Conservation (phyloP, 1,140 invertebrate genomes). For the Drosophila ogumai region DNA sequence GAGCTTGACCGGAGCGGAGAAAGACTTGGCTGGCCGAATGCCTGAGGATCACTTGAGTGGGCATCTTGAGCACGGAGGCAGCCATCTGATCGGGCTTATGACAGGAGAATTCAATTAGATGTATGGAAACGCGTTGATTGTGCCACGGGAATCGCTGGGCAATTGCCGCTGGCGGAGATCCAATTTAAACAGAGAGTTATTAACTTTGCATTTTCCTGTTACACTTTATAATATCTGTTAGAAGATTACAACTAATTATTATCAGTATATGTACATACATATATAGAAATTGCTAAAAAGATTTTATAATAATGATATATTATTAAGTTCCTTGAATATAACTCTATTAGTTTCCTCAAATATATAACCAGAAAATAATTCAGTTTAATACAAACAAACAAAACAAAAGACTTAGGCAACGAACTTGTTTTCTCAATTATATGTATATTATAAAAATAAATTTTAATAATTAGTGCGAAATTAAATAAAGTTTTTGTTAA, state of each 20-base stretch:
- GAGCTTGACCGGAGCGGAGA: conserved; percentile 19
- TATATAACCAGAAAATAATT: no score
- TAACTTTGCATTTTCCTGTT: not conserved
- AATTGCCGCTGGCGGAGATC: conserved; percentile 9
- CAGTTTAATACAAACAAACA: not conserved
- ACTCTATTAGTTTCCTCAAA: not conserved
- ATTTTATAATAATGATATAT: not conserved
- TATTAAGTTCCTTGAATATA: not conserved
- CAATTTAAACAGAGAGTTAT: conserved; percentile 21
- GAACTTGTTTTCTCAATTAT: conserved; percentile 3
- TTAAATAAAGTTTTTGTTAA: not conserved
- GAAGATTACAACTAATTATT: not conserved
- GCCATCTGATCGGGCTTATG: conserved; percentile 65
- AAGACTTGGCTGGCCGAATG: conserved; percentile 25
- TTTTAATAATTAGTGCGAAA: no score
- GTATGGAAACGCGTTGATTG: conserved; percentile 43
- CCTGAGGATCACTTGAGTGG: conserved; percentile 44
- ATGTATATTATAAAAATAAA: no score
- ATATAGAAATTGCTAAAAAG: not conserved
- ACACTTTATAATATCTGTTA: not conserved
- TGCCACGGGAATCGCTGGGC: conserved; percentile 23
- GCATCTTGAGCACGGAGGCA: conserved; percentile 36
- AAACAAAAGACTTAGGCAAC: conserved; percentile 28
- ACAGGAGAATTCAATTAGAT: conserved; percentile 75
- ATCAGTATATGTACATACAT: no score